Conservation (phyloP, 2,113 vertebrate species). For the Phocoena sinus region DNA sequence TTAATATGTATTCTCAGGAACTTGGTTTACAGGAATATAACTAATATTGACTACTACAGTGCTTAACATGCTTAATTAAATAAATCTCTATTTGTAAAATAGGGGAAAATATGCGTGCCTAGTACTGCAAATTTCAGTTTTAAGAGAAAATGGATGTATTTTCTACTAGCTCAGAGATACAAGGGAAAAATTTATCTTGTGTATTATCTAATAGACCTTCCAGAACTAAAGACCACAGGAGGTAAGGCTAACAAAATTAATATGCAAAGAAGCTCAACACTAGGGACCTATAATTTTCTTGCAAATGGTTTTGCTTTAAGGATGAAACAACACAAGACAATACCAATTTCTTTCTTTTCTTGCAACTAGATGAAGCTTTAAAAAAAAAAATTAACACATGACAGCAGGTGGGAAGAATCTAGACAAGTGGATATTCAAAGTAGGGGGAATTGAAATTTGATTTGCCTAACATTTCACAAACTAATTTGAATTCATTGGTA, state of each 20-base stretch:
- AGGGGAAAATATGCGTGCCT: slow-evolving; percentile 47
- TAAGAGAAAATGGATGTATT: slow-evolving; percentile 79
- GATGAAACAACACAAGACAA: slow-evolving; percentile 94
- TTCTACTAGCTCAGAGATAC: slow-evolving; percentile 79
- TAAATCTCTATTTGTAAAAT: slow-evolving; percentile 77
- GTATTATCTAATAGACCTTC: slow-evolving; percentile 91
- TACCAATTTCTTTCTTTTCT: slow-evolving; percentile 86
- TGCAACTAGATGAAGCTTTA: slow-evolving; percentile 87
- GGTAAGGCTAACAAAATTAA: slow-evolving; percentile 99
- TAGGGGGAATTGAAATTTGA: slow-evolving; percentile 84
- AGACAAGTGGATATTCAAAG: slow-evolving; percentile 90
- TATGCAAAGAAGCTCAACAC: slow-evolving; percentile 97
- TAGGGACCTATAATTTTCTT: slow-evolving; percentile 97
- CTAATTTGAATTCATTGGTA: slow-evolving; percentile 85
- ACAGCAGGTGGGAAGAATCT: slow-evolving; percentile 93
- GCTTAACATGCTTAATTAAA: slow-evolving; percentile 71
- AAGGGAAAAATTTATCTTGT: slow-evolving; percentile 85
- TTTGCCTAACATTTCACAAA: slow-evolving; percentile 90
- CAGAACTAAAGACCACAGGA: slow-evolving; percentile 92
- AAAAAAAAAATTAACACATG: slow-evolving; percentile 92
- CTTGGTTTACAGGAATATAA: slow-evolving; percentile 63
- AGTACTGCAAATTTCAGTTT: slow-evolving; percentile 77
- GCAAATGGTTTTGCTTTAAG: slow-evolving; percentile 95
- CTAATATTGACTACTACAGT: slow-evolving; percentile 67
- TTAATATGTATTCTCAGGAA: slow-evolving; percentile 57